Percentiles rank a stretch among this genome's conserved stretches.
phyloP scores from a whole-genome alignment of 2,797 vertebrate species.

The Antennarius maculatus region DNA sequence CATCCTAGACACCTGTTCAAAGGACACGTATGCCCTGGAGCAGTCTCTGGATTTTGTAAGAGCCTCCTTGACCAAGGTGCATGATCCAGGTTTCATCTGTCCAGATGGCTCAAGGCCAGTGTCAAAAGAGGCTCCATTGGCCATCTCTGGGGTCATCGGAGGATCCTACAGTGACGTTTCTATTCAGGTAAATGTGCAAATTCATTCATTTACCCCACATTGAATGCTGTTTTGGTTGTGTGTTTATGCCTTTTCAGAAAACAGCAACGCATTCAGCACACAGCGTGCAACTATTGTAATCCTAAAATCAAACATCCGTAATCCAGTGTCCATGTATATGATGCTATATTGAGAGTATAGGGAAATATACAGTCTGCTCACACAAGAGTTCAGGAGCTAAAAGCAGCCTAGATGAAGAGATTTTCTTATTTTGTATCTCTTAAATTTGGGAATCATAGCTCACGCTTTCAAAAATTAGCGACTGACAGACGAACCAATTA shows the following conservation, averaged over 20 bases:
- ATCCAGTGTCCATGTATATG: neutral
- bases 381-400: too few relatives aligned
- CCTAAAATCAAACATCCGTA: neutral
- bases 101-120: constrained; percentile 94
- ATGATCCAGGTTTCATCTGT: constrained; percentile 94
- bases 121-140: constrained; percentile 90
- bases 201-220: neutral
- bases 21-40: constrained; percentile 96
- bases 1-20: constrained; percentile 98
- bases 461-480: too few relatives aligned
- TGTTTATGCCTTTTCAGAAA: constrained; percentile 1
- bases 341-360: too few relatives aligned
- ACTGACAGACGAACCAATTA: too few relatives aligned
- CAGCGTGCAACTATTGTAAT: too few relatives aligned
- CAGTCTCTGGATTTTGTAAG: constrained; percentile 97
- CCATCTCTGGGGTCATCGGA: constrained; percentile 95
- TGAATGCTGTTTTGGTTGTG: neutral
- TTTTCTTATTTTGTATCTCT: neutral
- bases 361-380: too few relatives aligned
- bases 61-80: constrained; percentile 92
- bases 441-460: neutral
- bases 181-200: constrained; percentile 88
- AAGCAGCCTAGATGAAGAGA: neutral
- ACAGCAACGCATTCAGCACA: neutral
- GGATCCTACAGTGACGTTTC: constrained; percentile 99